These are phyloP conservation scores for Chromis chromis DNA, from an alignment of 2,797 vertebrate species.

Conservation along the genomic window DNA sequence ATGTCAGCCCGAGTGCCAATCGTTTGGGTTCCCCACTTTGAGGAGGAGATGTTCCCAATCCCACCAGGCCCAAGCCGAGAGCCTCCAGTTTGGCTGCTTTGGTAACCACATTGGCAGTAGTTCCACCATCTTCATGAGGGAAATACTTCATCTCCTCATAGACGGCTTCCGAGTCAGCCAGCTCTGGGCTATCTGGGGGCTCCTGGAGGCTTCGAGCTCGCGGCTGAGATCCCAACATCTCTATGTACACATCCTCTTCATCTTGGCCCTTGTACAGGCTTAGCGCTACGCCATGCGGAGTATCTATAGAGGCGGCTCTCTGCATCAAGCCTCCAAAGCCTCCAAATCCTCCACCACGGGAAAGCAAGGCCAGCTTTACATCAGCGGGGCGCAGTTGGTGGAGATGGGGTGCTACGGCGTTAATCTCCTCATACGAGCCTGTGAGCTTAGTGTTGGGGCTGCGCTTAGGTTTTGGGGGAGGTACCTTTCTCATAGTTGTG, in stretches of 20 bases:
- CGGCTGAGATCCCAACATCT: constrained; percentile 91
- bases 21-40: constrained; percentile 83
- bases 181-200: constrained; percentile 86
- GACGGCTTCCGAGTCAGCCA: constrained; percentile 88
- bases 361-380: constrained; percentile 83
- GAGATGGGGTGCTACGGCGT: constrained; percentile 74
- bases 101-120: constrained; percentile 44
- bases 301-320: constrained; percentile 83
- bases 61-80: constrained; percentile 71
- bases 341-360: constrained; percentile 79
- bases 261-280: constrained; percentile 84
- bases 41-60: constrained; percentile 73
- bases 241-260: constrained; percentile 94
- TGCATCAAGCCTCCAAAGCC: constrained; percentile 79
- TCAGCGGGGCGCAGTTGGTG: constrained; percentile 87
- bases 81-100: constrained; percentile 77
- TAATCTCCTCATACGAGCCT: constrained; percentile 95
- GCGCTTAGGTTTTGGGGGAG: constrained; percentile 95
- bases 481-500: constrained; percentile 95
- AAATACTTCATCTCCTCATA: constrained; percentile 99
- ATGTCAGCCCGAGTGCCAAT: constrained; percentile 38
- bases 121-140: constrained; percentile 83
- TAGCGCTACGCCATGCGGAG: constrained; percentile 77
- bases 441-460: constrained; percentile 96
- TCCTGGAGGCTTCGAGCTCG: constrained; percentile 82